Evolutionary conservation across 1,140 invertebrate genomes (phyloP).

Genomic region (Drosophila santomea): DNA sequence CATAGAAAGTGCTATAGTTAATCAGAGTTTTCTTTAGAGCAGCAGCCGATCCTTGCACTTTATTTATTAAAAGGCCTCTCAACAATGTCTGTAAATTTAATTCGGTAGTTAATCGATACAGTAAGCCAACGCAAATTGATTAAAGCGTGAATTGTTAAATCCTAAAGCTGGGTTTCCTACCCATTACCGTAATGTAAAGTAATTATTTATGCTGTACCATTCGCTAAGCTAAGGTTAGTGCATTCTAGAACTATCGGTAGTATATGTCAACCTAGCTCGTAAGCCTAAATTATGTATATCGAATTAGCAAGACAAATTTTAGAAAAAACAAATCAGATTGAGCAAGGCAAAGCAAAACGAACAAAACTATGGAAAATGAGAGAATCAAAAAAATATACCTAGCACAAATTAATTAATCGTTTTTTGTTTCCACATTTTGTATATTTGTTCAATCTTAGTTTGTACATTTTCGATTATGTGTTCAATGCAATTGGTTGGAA

Average conservation of each 20-base stretch:
- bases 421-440: constrained; percentile 60
- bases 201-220: constrained; percentile 84
- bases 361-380: constrained; percentile 34
- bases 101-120: constrained; percentile 26
- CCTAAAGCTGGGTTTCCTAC: constrained; percentile 37
- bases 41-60: constrained; percentile 15
- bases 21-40: constrained; percentile 41
- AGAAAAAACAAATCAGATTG: constrained; percentile 52
- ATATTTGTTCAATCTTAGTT: constrained; percentile 37
- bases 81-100: constrained; percentile 46
- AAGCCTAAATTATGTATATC: constrained; percentile 80
- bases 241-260: constrained; percentile 83
- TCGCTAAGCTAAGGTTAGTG: constrained; percentile 84
- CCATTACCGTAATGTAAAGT: constrained; percentile 74
- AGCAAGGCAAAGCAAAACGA: constrained; percentile 34
- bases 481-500: constrained; percentile 44
- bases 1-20: constrained; percentile 35
- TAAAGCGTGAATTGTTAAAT: constrained; percentile 63
- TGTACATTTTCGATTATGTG: constrained; percentile 28
- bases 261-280: constrained; percentile 74
- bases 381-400: constrained; percentile 59
- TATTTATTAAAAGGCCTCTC: constrained; percentile 48
- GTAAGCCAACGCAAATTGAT: constrained; percentile 43
- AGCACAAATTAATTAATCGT: constrained; percentile 76
- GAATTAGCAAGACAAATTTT: constrained; percentile 80